Evolutionary conservation across 30 jellyfish, hydroid and myxozoan species (phyloP).

Genomic region (Clytia hemisphaerica): DNA sequence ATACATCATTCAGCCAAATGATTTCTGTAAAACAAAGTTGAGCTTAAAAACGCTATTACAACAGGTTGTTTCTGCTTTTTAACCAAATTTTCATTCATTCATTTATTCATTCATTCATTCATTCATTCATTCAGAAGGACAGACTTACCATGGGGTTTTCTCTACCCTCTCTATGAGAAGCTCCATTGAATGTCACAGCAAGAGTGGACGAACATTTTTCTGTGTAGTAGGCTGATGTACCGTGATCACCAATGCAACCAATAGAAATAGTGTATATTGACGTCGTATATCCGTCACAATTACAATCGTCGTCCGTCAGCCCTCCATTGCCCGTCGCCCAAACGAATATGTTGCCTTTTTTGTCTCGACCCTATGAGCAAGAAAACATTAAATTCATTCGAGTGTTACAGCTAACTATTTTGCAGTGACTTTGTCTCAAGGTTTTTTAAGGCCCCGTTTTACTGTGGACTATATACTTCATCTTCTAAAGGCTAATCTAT

Average conservation of each 20-base stretch:
- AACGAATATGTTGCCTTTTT: slow-evolving; percentile 81
- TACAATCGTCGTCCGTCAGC: slow-evolving; percentile 97
- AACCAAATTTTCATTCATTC: too few species aligned
- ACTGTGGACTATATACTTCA: neutral
- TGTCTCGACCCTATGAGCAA: slow-evolving; percentile 68
- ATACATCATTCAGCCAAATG: neutral
- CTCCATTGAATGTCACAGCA: slow-evolving; percentile 99
- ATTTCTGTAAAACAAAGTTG: too few species aligned
- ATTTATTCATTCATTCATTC: too few species aligned
- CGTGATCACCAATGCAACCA: slow-evolving; percentile 99
- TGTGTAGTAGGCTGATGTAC: slow-evolving; percentile 94
- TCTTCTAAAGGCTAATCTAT: too few species aligned
- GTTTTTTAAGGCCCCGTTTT: neutral
- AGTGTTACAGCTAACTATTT: neutral
- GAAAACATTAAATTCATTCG: neutral
- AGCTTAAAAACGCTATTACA: too few species aligned
- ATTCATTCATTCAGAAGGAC: neutral
- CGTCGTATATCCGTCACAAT: slow-evolving; percentile 99
- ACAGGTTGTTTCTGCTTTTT: too few species aligned
- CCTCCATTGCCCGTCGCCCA: slow-evolving; percentile 99
- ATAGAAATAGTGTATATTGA: slow-evolving; percentile 92
- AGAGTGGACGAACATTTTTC: slow-evolving; percentile 98
- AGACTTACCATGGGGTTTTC: slow-evolving; percentile 86
- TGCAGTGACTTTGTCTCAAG: neutral
- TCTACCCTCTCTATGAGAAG: slow-evolving; percentile 95